Percentiles rank a stretch among this genome's conserved stretches.
These are phyloP conservation scores for Melanotaenia nigrans DNA, from an alignment of 2,797 vertebrate species.

Conservation along the genomic window DNA sequence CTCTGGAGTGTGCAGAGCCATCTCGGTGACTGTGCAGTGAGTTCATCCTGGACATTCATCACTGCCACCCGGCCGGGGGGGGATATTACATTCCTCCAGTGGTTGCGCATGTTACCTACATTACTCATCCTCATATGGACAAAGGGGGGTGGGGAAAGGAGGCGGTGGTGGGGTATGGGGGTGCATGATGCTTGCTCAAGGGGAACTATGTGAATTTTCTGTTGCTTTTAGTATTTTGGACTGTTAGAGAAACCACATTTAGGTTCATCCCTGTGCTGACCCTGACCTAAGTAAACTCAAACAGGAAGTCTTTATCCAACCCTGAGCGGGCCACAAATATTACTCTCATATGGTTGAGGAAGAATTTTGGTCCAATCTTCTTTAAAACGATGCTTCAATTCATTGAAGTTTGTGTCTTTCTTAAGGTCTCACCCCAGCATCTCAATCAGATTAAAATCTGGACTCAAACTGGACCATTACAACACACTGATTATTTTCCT, in stretches of 20 bases:
- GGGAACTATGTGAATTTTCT: conserved; percentile 63
- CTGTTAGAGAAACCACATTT: conserved; percentile 53
- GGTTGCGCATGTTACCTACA: conserved; percentile 65
- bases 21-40: conserved; percentile 72
- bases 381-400: too few relatives aligned
- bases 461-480: too few relatives aligned
- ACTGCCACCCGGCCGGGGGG: conserved; percentile 65
- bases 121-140: conserved; percentile 79
- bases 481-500: too few relatives aligned
- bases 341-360: too few relatives aligned
- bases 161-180: conserved; percentile 13
- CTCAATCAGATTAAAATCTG: too few relatives aligned
- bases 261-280: conserved; percentile 9
- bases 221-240: conserved; percentile 63
- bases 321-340: too few relatives aligned
- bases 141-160: not conserved
- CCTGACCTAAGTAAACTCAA: not conserved
- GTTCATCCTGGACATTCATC: conserved; percentile 75
- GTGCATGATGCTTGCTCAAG: conserved; percentile 12
- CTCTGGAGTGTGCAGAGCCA: conserved; percentile 43
- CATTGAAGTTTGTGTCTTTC: too few relatives aligned
- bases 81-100: conserved; percentile 78
- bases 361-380: too few relatives aligned
- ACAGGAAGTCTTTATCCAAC: too few relatives aligned
- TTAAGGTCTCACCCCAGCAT: too few relatives aligned